These are phyloP conservation scores for Drosophila kokeensis DNA, from an alignment of 2,888 invertebrate species.

Conservation along the genomic window DNA sequence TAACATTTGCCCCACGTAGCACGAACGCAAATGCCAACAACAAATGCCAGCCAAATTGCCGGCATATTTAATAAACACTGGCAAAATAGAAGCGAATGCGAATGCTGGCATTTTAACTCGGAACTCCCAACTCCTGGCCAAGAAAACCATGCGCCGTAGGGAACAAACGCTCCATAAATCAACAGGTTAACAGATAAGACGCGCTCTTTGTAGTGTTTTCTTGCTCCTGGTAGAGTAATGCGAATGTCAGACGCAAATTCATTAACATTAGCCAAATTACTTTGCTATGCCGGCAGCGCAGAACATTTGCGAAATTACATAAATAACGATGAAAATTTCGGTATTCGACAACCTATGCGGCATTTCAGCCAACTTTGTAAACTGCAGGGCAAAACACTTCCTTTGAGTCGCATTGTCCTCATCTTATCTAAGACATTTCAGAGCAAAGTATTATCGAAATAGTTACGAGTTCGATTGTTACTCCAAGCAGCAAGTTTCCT, in stretches of 20 bases:
- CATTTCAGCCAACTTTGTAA: background rate
- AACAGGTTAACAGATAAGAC: constrained; percentile 72
- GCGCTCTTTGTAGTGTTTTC: constrained; percentile 16
- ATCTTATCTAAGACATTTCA: background rate
- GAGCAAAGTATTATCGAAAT: background rate
- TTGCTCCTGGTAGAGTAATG: constrained; percentile 10
- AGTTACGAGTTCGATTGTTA: background rate
- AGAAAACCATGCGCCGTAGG: constrained; percentile 7
- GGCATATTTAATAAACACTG: constrained; percentile 70
- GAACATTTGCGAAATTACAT: constrained; percentile 25
- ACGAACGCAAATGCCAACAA: constrained; percentile 40
- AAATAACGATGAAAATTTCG: constrained; percentile 19
- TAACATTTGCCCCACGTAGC: constrained; percentile 71
- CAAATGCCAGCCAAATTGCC: constrained; percentile 54
- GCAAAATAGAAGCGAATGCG: constrained; percentile 63
- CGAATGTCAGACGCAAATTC: constrained; percentile 62
- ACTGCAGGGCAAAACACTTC: background rate
- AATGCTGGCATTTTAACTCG: constrained; percentile 38
- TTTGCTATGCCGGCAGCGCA: constrained; percentile 32
- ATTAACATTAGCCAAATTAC: constrained; percentile 73
- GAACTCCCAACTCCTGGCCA: constrained; percentile 7
- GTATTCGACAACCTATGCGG: constrained; percentile 6
- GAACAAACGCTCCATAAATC: constrained; percentile 59
- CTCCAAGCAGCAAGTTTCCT: background rate
- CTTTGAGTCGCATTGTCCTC: background rate